Conservation (phyloP, 2,888 invertebrate genomes). For the Ectemnius cavifrons region DNA sequence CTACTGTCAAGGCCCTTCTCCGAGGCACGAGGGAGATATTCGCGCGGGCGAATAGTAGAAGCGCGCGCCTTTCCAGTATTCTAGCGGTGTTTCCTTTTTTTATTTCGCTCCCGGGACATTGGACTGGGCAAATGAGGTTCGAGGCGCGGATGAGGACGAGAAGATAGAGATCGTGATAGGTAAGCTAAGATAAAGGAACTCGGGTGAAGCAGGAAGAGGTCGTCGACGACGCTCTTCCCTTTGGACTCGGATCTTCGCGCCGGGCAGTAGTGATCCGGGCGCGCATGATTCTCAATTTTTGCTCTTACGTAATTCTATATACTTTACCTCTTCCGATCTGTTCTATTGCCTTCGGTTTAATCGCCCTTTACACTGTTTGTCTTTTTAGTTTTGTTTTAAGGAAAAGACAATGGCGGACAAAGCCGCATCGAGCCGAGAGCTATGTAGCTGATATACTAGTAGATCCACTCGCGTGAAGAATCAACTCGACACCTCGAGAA, state of each 20-base stretch:
- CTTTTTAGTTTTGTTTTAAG: constrained; percentile 15
- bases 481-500: too few species aligned
- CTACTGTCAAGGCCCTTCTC: too few species aligned
- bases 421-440: neutral
- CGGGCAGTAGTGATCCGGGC: too few species aligned
- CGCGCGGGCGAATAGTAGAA: too few species aligned
- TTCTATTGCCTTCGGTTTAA: constrained; percentile 1
- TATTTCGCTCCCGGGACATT: neutral
- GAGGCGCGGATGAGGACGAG: neutral
- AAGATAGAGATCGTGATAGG: neutral
- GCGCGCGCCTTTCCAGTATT: neutral
- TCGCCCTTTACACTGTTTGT: constrained; percentile 10
- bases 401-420: constrained; percentile 12
- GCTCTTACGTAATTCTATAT: neutral
- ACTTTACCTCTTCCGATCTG: neutral
- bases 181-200: constrained; percentile 1
- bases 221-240: neutral
- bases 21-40: too few species aligned
- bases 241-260: neutral
- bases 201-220: neutral
- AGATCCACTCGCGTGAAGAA: neutral
- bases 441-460: constrained; percentile 4
- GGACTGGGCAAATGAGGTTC: neutral
- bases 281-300: too few species aligned
- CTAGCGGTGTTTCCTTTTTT: neutral